Percentiles rank a stretch among this genome's conserved stretches.
Conservation (phyloP, 1,140 invertebrate species). For the Heterodera schachtii region DNA sequence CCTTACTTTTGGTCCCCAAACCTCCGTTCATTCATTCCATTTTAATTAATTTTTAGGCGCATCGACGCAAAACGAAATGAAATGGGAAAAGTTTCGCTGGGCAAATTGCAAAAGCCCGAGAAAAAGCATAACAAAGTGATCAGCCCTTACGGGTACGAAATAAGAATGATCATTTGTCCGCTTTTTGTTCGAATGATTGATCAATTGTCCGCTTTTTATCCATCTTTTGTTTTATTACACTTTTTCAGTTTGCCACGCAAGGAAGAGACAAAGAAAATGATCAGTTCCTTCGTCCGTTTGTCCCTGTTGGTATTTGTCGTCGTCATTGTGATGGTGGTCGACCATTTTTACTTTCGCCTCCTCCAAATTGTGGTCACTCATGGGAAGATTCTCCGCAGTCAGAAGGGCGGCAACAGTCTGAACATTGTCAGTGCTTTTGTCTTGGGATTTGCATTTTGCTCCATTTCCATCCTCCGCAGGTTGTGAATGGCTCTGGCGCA, state of each 20-base stretch:
- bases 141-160: constrained; percentile 14
- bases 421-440: not conserved
- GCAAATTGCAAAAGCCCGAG: constrained; percentile 11
- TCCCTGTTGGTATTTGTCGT: constrained; percentile 21
- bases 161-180: too few relatives aligned
- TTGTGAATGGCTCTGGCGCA: constrained; percentile 23
- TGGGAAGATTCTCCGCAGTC: constrained; percentile 3
- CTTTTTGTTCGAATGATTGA: not conserved
- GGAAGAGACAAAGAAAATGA: constrained; percentile 21
- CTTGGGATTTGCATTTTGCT: not conserved
- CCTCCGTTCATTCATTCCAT: not conserved
- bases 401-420: constrained; percentile 4
- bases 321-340: constrained; percentile 15
- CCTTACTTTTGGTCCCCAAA: constrained; percentile 27
- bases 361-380: constrained; percentile 20
- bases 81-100: constrained; percentile 19
- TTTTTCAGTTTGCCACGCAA: constrained; percentile 5
- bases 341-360: constrained; percentile 15
- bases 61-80: constrained; percentile 28
- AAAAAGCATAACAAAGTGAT: constrained; percentile 25
- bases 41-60: constrained; percentile 6
- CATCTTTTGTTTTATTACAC: too few relatives aligned
- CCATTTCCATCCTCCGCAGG: not conserved
- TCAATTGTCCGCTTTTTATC: not conserved
- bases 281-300: constrained; percentile 24